phyloP scores from a whole-genome alignment of 1,140 invertebrate genomes.

The Cephus cinctus region DNA sequence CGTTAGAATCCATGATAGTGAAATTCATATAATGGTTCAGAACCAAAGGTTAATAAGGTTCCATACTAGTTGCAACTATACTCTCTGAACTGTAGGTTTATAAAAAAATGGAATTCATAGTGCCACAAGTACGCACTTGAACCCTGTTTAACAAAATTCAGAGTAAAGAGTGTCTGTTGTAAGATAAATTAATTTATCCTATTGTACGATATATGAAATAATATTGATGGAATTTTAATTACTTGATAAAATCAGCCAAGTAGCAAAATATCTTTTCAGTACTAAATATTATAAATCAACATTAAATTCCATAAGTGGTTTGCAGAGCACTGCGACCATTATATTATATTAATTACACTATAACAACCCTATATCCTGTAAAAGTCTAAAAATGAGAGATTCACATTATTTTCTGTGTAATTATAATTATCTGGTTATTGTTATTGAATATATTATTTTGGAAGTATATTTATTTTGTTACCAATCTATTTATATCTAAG shows the following conservation, averaged over 20 bases:
- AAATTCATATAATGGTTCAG: no score
- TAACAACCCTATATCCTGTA: conserved; percentile 22
- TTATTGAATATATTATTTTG: conserved; percentile 27
- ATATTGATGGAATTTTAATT: conserved; percentile 18
- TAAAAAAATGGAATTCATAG: no score
- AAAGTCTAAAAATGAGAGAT: conserved; percentile 31
- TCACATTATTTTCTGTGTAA: conserved; percentile 24
- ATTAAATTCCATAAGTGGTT: conserved; percentile 16
- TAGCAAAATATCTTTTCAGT: conserved; percentile 20
- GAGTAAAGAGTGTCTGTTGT: no score
- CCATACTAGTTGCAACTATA: no score
- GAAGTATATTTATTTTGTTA: conserved; percentile 35
- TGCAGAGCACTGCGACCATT: no score
- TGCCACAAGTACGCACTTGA: no score
- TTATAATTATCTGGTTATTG: conserved; percentile 24
- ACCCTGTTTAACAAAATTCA: no score
- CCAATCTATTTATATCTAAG: conserved; percentile 27
- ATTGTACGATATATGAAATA: not conserved
- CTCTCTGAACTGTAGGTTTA: no score
- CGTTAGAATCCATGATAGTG: no score
- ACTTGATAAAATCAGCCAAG: conserved; percentile 21
- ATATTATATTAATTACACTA: no score
- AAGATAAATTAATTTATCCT: no score
- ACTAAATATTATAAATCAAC: conserved; percentile 12
- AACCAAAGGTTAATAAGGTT: no score